Evolutionary conservation across 2,888 invertebrate species (phyloP).

Genomic region (Thera britannica): DNA sequence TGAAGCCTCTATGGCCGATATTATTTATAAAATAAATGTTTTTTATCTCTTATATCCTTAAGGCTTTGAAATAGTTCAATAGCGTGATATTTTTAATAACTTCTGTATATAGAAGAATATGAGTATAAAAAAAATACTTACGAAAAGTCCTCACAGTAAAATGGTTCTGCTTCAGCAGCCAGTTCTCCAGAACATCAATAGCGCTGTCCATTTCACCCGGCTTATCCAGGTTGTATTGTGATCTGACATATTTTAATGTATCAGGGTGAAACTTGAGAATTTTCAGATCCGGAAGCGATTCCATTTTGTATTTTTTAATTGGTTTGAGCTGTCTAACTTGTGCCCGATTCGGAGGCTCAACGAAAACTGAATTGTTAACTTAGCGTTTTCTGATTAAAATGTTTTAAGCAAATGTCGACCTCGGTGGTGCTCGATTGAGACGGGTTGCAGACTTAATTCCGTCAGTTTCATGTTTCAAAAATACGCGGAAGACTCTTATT

Average conservation of each 20-base stretch:
- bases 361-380: constrained; percentile 1
- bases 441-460: too few species aligned
- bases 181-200: constrained; percentile 50
- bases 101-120: too few species aligned
- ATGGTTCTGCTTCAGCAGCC: constrained; percentile 51
- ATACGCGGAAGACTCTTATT: too few species aligned
- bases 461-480: too few species aligned
- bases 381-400: constrained; percentile 11
- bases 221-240: constrained; percentile 46
- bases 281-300: constrained; percentile 26
- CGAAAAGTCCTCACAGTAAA: constrained; percentile 46
- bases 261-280: constrained; percentile 45
- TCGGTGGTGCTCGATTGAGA: background rate
- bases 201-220: constrained; percentile 50
- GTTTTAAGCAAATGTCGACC: background rate
- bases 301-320: constrained; percentile 29
- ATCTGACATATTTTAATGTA: constrained; percentile 45
- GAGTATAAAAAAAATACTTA: constrained; percentile 32
- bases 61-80: too few species aligned
- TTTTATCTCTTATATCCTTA: too few species aligned
- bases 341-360: constrained; percentile 2
- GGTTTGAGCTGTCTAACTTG: background rate
- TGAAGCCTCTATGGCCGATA: too few species aligned
- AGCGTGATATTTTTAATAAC: too few species aligned
- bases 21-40: too few species aligned